These are phyloP conservation scores for Sebastes minor DNA, from an alignment of 2,797 vertebrate species.

Conservation along the genomic window DNA sequence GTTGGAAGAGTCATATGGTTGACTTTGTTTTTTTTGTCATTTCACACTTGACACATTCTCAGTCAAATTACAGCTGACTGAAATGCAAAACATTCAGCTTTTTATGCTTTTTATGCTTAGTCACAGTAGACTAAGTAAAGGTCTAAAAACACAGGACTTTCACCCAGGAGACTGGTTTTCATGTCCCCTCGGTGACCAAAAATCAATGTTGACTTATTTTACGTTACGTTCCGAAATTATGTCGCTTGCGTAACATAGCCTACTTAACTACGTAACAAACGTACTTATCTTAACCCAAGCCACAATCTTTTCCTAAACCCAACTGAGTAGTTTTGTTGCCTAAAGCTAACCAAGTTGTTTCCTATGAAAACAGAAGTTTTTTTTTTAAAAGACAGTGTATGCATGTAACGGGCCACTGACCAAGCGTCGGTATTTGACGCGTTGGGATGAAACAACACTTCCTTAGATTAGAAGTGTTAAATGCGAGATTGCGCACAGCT, in stretches of 20 bases:
- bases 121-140: no score
- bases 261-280: background rate
- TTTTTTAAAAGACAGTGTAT: background rate
- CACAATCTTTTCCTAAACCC: background rate
- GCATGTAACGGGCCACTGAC: background rate
- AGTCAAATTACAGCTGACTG: background rate
- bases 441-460: background rate
- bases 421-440: no score
- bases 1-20: background rate
- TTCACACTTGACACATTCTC: background rate
- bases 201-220: background rate
- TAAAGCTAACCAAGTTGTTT: background rate
- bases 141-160: no score
- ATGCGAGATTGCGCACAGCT: background rate
- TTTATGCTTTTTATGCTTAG: no score
- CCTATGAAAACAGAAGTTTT: background rate
- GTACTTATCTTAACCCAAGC: background rate
- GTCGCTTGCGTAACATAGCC: background rate
- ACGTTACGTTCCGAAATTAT: accelerated
- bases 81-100: background rate
- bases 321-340: background rate
- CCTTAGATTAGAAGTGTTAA: background rate
- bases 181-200: no score
- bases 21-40: background rate
- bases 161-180: no score